Percentiles rank a stretch among this genome's conserved stretches.
These are phyloP conservation scores for Zaprionus bogoriensis DNA, from an alignment of 2,888 invertebrate species.

Conservation along the genomic window DNA sequence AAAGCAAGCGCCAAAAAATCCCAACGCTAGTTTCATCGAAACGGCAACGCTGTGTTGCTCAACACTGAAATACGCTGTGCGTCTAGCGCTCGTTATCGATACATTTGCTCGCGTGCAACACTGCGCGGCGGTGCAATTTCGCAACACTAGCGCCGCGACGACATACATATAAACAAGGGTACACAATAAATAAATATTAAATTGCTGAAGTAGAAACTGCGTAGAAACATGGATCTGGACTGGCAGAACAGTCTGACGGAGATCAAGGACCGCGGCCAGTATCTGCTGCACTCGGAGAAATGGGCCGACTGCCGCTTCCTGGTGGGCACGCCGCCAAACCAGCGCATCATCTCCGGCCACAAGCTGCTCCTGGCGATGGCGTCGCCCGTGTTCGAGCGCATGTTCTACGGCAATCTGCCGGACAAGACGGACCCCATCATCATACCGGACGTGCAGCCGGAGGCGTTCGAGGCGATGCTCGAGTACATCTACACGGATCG, in stretches of 20 bases:
- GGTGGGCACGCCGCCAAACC: constrained; percentile 90
- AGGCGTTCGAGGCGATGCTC: constrained; percentile 91
- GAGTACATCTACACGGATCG: constrained; percentile 93
- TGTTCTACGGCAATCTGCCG: constrained; percentile 93
- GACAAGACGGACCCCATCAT: constrained; percentile 90
- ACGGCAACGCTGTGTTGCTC: too few relatives aligned
- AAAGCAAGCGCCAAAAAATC: too few relatives aligned
- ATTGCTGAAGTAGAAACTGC: neutral
- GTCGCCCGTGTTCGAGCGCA: constrained; percentile 93
- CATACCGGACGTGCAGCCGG: constrained; percentile 92
- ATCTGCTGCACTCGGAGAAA: constrained; percentile 90
- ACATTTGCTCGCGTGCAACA: too few relatives aligned
- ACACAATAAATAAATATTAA: constrained; percentile 38
- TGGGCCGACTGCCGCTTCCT: constrained; percentile 93
- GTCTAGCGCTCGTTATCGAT: too few relatives aligned
- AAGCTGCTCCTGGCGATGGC: constrained; percentile 93
- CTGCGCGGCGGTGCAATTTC: neutral
- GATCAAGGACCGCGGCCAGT: constrained; percentile 88
- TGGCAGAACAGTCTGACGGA: constrained; percentile 90
- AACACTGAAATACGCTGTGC: too few relatives aligned
- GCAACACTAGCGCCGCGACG: constrained; percentile 20
- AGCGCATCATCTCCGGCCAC: constrained; percentile 89
- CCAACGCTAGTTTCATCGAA: too few relatives aligned
- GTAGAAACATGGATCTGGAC: constrained; percentile 83
- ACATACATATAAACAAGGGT: constrained; percentile 41